Evolutionary conservation across 2,113 vertebrate genomes (phyloP).

Genomic region (Oreocharis arfaki): DNA sequence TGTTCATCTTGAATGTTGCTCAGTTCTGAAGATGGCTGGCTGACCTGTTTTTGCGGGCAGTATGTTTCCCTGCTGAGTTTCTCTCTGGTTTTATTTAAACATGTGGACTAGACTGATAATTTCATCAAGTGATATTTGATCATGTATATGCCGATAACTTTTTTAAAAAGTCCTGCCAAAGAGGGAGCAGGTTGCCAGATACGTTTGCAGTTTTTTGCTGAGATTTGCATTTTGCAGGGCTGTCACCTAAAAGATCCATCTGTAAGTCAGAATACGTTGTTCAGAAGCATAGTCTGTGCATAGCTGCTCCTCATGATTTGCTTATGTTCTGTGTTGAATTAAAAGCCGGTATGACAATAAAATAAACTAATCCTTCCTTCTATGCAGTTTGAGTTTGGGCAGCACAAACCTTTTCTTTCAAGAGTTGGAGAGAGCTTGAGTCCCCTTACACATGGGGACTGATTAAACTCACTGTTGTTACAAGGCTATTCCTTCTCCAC

Average conservation of each 20-base stretch:
- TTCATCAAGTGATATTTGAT: not conserved
- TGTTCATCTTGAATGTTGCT: not conserved
- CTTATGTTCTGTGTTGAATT: not conserved
- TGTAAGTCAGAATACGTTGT: not conserved
- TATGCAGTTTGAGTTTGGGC: not conserved
- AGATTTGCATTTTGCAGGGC: not conserved
- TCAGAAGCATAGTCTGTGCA: not conserved
- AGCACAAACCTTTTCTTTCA: not conserved
- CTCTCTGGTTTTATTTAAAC: not conserved
- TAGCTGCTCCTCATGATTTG: not conserved
- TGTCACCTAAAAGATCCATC: not conserved
- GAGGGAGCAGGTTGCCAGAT: not conserved
- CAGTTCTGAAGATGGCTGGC: not conserved
- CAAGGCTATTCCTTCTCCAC: not conserved
- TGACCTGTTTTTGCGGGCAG: not conserved
- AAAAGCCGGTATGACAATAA: not conserved
- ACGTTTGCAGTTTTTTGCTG: not conserved
- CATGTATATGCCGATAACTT: not conserved
- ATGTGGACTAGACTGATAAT: not conserved
- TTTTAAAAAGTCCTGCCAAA: not conserved
- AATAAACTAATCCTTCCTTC: not conserved
- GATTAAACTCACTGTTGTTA: not conserved
- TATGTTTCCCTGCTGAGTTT: not conserved
- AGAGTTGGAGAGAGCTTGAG: not conserved
- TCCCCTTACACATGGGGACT: not conserved